A percentile compares a stretch with the other conserved stretches of the same genome.
These are phyloP conservation scores for Lagopus muta DNA, from an alignment of 2,113 vertebrate species.

Conservation along the genomic window DNA sequence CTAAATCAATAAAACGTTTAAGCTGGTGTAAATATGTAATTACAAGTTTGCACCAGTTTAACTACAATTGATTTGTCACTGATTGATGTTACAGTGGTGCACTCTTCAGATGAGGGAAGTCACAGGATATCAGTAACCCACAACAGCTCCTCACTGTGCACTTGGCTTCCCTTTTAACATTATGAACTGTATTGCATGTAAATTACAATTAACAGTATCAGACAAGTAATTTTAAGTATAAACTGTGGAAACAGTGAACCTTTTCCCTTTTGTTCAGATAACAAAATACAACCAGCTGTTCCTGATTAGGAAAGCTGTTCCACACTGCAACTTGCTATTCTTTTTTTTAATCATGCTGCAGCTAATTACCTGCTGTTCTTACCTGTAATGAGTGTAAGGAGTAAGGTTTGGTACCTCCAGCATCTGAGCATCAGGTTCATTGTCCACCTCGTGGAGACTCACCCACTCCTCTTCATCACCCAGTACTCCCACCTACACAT, in stretches of 20 bases:
- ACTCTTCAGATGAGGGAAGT: not conserved
- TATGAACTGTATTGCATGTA: not conserved
- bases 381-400: conserved; percentile 96
- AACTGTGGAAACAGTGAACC: not conserved
- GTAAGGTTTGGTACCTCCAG: conserved; percentile 91
- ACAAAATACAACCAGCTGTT: not conserved
- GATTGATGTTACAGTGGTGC: not conserved
- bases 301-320: not conserved
- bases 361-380: conserved; percentile 44
- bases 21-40: conserved; percentile 50
- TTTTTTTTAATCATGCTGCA: not conserved
- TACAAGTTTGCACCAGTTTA: conserved; percentile 42
- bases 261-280: not conserved
- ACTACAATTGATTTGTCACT: conserved; percentile 38
- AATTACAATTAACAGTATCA: not conserved
- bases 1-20: conserved; percentile 48
- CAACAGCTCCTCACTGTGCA: not conserved
- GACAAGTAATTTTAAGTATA: not conserved
- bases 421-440: conserved; percentile 86
- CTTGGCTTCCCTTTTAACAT: not conserved
- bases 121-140: not conserved
- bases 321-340: not conserved
- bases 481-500: conserved; percentile 82
- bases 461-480: conserved; percentile 90
- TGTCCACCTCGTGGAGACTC: conserved; percentile 86